Evolutionary conservation across 2,797 vertebrate species (phyloP), one percentile per base, ranked within the genome.

Genomic region (Galago senegalensis): DNA sequence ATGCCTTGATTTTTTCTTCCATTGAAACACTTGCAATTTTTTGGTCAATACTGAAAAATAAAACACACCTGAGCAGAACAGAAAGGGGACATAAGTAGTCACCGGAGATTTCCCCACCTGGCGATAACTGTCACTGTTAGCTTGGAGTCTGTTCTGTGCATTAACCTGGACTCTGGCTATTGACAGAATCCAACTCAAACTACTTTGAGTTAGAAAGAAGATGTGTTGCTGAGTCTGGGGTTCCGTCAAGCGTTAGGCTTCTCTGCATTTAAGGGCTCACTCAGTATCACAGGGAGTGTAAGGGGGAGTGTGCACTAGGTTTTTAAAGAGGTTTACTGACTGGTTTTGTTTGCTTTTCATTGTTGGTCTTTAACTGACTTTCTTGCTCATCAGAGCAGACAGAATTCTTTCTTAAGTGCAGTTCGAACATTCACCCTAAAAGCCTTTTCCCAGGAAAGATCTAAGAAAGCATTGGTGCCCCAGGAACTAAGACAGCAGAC

Each of bases 371-470:
- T 87, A 46, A 85, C 21, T 67, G 29, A 82, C 49, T 49, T 87
- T 65, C 83, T 65, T 93, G 79, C 65, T 96, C 88, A 84, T 80
- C 20, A 20, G 87, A 90, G 56, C 27, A 46, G 75, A 91, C 8
- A 12, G 7, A 61, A 65, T 77, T 85, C 29, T 77, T 83, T 75
- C 73, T 80, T 79, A 90, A 94, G 86, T 67, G n/a, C 25, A 86
- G 37, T 49, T 14, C 67, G 46, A 95, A 80, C 17, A 63, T 46
- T 75, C 27, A 56, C 21, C 34, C 70, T 89, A 58, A 95, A 93
- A 96, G 61, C 85, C 10, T 95, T 46, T 93, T 82, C 37, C 69
- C 37, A 37, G 49, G 77, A 84, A 87, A 83, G 81, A 91, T 60
- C 87, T 91, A 20, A 84, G 69, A 82, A 85, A 85, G 25, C 49